Percentiles rank a stretch among this genome's conserved stretches.
Evolutionary conservation across 2,888 invertebrate genomes (phyloP).

Genomic region (Xestia ashworthii): DNA sequence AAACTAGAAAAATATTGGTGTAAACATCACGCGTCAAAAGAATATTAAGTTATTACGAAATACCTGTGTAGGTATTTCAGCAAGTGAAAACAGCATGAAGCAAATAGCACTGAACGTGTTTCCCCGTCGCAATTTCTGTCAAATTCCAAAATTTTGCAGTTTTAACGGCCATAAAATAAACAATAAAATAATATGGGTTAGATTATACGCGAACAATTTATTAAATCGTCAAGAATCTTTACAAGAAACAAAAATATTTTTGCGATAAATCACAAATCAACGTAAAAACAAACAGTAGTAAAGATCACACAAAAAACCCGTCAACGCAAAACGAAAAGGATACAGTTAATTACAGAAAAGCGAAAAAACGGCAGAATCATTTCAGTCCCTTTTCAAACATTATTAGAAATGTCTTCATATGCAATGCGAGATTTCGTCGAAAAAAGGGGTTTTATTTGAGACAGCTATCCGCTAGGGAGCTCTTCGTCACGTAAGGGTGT

Average conservation of each 20-base stretch:
- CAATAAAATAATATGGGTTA: not conserved
- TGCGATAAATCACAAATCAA: not conserved
- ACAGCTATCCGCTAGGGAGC: conserved; percentile 71
- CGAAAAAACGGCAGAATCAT: conserved; percentile 23
- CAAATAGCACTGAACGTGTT: not conserved
- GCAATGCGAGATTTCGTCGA: conserved; percentile 70
- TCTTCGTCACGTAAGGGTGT: conserved; percentile 77
- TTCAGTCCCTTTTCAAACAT: conserved; percentile 59
- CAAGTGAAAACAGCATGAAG: not conserved
- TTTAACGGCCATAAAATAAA: not conserved
- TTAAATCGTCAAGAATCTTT: not conserved
- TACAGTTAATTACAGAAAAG: conserved; percentile 39
- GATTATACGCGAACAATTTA: too few relatives aligned
- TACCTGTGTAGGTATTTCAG: not conserved
- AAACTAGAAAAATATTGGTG: not conserved
- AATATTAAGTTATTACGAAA: not conserved
- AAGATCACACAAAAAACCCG: not conserved
- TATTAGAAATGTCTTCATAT: conserved; percentile 69
- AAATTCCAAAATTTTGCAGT: not conserved
- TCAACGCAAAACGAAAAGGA: conserved; percentile 6
- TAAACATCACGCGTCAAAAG: not conserved
- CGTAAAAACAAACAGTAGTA: not conserved
- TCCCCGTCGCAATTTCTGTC: not conserved
- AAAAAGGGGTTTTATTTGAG: conserved; percentile 73
- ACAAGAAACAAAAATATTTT: not conserved